Evolutionary conservation across 2,888 invertebrate genomes (phyloP), one percentile per base, ranked within the genome.

Genomic region (Pandemis heparana): DNA sequence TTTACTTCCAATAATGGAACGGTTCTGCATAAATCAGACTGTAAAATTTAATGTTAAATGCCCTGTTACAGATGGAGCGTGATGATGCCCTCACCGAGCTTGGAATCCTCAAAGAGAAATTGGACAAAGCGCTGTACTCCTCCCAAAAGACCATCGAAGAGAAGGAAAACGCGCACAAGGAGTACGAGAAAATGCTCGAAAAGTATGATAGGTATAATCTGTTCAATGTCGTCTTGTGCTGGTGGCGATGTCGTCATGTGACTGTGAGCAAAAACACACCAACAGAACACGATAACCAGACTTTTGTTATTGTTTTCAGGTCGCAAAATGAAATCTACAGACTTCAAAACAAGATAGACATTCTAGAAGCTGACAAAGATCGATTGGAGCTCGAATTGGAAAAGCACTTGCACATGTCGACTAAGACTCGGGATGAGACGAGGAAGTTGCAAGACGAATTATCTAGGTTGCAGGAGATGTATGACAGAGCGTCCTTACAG

Each of bases 171-270:
- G 96, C 97, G 81, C 97, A 97, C 94, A 98, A 97, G 92, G 98
- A 98, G 92, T 97, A 98, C 88, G 98, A 98, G 87, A 97, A 98
- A 92, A 96, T 98, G 95, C 95, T 98, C 82, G 98, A 98, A 92
- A 98, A 98, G 95, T 98, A 97, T 91, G 98, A 98, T 94, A 96
- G 97, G 97, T 97, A 95, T 89, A 84, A 85, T 88, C 82, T 85
- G 79, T 81, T 85, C 77, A 75, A 82, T 92, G 91, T 92, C 84
- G 92, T 92, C 86, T 89, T 89, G 93, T 93, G 89, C 87, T 90
- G 86, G 87, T 89, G 84, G 83, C 83, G 83, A 86, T 85, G 79
- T 83, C 85, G 79, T 83, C 78, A 63, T 78, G 78, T 76, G 76
- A 71, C 77, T 80, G 82, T 72, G 70, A 51, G 41, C 43, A 77